Conservation (phyloP, 1,140 invertebrate species). For the Paracyclopina nana region DNA sequence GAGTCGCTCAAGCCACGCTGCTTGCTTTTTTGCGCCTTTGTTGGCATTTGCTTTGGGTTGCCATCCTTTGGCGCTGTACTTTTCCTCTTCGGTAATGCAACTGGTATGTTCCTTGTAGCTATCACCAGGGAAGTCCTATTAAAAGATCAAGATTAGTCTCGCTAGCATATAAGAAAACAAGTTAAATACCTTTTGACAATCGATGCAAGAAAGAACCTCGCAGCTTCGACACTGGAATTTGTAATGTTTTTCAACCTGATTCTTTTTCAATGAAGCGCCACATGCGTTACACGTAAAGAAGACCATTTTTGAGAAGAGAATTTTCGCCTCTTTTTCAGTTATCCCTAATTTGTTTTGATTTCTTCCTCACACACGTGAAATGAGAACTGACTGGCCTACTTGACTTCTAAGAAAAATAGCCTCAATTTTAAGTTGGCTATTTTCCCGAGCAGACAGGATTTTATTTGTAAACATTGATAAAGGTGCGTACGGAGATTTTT, state of each 20-base stretch:
- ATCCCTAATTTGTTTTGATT: no score
- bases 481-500: no score
- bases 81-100: conserved; percentile 72
- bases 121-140: conserved; percentile 36
- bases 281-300: conserved; percentile 78
- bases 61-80: conserved; percentile 67
- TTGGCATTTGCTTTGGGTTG: conserved; percentile 52
- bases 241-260: conserved; percentile 68
- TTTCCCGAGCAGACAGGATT: no score
- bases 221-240: conserved; percentile 38
- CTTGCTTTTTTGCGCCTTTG: conserved; percentile 75
- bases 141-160: conserved; percentile 28
- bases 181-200: conserved; percentile 73
- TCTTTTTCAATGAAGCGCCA: conserved; percentile 70
- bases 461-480: no score
- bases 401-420: no score
- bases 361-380: no score
- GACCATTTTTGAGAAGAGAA: conserved; percentile 41
- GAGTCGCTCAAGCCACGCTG: conserved; percentile 64
- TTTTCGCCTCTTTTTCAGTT: background rate
- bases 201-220: conserved; percentile 52
- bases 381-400: no score
- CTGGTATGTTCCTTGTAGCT: conserved; percentile 65
- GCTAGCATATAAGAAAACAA: no score
- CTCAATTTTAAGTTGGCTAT: no score